These are phyloP conservation scores for Drosophila borborema DNA, from an alignment of 2,888 invertebrate species.

Conservation along the genomic window DNA sequence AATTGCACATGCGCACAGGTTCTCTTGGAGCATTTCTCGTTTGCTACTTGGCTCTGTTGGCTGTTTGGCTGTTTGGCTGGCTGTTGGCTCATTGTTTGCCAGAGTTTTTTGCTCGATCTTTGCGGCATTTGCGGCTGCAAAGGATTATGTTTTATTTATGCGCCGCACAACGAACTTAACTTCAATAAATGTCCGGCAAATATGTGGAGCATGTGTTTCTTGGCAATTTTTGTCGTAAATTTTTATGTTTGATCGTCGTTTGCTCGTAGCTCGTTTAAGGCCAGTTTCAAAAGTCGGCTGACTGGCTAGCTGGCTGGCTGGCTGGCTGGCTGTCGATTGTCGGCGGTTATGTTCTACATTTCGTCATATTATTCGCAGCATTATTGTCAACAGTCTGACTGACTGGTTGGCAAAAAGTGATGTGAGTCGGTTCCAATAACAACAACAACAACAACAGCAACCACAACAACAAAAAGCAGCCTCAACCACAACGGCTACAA, in stretches of 20 bases:
- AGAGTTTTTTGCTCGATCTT: slow-evolving; percentile 42
- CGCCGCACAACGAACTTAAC: slow-evolving; percentile 85
- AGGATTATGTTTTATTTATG: slow-evolving; percentile 86
- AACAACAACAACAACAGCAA: slow-evolving; percentile 8
- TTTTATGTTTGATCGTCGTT: slow-evolving; percentile 77
- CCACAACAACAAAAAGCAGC: not conserved
- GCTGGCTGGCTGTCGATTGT: slow-evolving; percentile 55
- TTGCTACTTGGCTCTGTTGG: slow-evolving; percentile 16
- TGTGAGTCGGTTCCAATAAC: slow-evolving; percentile 26
- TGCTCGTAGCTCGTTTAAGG: slow-evolving; percentile 26
- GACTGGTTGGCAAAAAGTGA: slow-evolving; percentile 66
- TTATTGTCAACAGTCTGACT: slow-evolving; percentile 77
- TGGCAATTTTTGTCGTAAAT: slow-evolving; percentile 84
- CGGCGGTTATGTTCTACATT: slow-evolving; percentile 80
- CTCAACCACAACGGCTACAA: not conserved
- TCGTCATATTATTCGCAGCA: slow-evolving; percentile 83
- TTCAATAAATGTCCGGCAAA: slow-evolving; percentile 86
- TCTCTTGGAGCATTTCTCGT: slow-evolving; percentile 59
- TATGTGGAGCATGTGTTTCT: slow-evolving; percentile 86
- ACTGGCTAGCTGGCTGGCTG: not conserved
- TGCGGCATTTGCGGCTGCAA: slow-evolving; percentile 53
- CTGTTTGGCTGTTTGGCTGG: slow-evolving; percentile 14
- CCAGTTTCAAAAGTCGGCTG: not conserved
- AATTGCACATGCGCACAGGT: slow-evolving; percentile 83
- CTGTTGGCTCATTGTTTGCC: slow-evolving; percentile 63